Conservation (phyloP, 2,888 invertebrate genomes). For the Ophion ventricosus region DNA sequence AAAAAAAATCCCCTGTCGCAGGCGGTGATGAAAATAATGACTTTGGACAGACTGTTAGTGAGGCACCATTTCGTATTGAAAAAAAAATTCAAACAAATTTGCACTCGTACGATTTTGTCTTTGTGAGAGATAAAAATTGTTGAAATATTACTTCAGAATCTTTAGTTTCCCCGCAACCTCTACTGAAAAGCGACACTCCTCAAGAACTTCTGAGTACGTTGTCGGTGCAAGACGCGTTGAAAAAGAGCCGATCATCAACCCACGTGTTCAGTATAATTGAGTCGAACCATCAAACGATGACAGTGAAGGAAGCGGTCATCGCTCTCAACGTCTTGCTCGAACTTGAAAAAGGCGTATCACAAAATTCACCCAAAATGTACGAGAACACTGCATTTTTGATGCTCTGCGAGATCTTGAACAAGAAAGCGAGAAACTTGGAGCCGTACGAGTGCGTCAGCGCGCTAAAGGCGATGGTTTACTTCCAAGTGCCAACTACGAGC, state of each 20-base stretch:
- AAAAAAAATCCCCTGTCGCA: no score
- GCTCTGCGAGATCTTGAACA: constrained; percentile 77
- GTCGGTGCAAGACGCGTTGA: neutral
- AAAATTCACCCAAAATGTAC: constrained; percentile 30
- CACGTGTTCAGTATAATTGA: constrained; percentile 84
- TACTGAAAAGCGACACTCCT: neutral
- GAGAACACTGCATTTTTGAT: constrained; percentile 57
- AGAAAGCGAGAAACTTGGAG: constrained; percentile 84
- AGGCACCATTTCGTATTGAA: no score
- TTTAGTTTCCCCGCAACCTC: constrained; percentile 32
- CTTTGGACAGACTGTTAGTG: no score
- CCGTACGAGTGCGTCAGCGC: constrained; percentile 85
- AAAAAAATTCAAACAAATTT: no score
- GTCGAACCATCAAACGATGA: constrained; percentile 83
- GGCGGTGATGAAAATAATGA: no score
- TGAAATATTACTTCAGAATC: constrained; percentile 24
- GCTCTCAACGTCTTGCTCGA: constrained; percentile 85
- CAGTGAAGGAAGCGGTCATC: constrained; percentile 85
- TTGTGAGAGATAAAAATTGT: neutral
- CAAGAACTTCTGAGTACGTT: neutral
- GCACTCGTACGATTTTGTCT: no score
- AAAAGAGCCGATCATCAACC: neutral
- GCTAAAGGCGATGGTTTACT: constrained; percentile 85
- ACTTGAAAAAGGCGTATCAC: constrained; percentile 85
- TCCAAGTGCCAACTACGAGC: constrained; percentile 86